Percentiles rank a stretch among this genome's conserved stretches.
These are phyloP conservation scores for Hemithea aestivaria DNA, from an alignment of 2,888 invertebrate species.

Conservation along the genomic window DNA sequence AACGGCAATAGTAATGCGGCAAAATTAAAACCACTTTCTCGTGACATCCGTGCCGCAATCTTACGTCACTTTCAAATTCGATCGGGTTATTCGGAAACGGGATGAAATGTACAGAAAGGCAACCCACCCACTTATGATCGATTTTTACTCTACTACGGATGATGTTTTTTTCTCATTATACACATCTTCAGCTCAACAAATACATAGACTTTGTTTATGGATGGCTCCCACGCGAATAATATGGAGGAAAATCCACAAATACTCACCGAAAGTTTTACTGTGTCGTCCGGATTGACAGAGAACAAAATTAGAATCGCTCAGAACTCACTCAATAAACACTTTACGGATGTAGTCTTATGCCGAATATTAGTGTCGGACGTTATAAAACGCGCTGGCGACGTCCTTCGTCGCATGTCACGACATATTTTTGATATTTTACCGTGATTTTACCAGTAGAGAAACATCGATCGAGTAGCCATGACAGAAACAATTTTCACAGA, in stretches of 20 bases:
- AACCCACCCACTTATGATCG: slow-evolving; percentile 76
- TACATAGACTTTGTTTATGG: slow-evolving; percentile 23
- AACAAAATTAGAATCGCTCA: slow-evolving; percentile 72
- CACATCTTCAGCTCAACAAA: slow-evolving; percentile 32
- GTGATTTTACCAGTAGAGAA: slow-evolving; percentile 58
- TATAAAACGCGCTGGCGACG: slow-evolving; percentile 38
- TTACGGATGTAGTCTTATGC: slow-evolving; percentile 44
- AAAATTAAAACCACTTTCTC: slow-evolving; percentile 41
- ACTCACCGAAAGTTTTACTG: slow-evolving; percentile 65
- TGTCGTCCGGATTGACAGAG: slow-evolving; percentile 59
- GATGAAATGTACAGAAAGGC: slow-evolving; percentile 43
- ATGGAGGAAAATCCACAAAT: slow-evolving; percentile 43
- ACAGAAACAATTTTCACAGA: slow-evolving; percentile 67
- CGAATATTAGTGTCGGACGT: slow-evolving; percentile 51
- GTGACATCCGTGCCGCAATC: slow-evolving; percentile 44
- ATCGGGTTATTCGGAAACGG: slow-evolving; percentile 60
- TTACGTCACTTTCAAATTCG: slow-evolving; percentile 59
- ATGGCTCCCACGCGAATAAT: slow-evolving; percentile 30
- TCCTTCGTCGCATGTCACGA: slow-evolving; percentile 49
- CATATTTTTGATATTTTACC: slow-evolving; percentile 70
- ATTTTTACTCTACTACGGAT: slow-evolving; percentile 62
- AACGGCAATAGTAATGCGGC: slow-evolving; percentile 52
- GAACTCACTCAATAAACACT: slow-evolving; percentile 69
- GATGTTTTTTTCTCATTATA: slow-evolving; percentile 30
- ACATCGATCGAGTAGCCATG: slow-evolving; percentile 75